Evolutionary conservation across 1,140 invertebrate species (phyloP).

Genomic region (Phymastichus coffea): DNA sequence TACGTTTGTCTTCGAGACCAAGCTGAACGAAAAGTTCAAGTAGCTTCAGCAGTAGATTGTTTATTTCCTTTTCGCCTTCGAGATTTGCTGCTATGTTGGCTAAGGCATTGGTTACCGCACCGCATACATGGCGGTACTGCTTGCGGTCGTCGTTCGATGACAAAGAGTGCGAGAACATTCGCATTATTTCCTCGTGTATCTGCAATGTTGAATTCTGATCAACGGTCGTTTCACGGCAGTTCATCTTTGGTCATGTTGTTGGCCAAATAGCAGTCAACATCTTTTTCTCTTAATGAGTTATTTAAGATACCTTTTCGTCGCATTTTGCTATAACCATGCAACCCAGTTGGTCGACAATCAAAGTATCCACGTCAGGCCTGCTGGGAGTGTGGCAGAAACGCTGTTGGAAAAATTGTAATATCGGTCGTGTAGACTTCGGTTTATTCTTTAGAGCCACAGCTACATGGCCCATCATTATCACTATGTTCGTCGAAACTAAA

Average conservation of each 20-base stretch:
- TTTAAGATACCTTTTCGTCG: slow-evolving; percentile 61
- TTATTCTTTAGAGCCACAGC: slow-evolving; percentile 92
- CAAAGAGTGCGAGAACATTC: slow-evolving; percentile 96
- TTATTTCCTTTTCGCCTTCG: slow-evolving; percentile 81
- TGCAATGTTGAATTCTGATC: slow-evolving; percentile 29
- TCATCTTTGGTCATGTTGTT: neutral
- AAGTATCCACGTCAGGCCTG: slow-evolving; percentile 71
- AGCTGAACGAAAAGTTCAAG: slow-evolving; percentile 97
- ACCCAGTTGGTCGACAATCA: slow-evolving; percentile 96
- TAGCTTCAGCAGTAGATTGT: slow-evolving; percentile 83
- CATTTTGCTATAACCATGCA: slow-evolving; percentile 95
- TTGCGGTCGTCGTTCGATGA: slow-evolving; percentile 72
- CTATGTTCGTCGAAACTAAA: slow-evolving; percentile 93
- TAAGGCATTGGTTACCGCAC: slow-evolving; percentile 91
- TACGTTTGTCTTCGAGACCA: slow-evolving; percentile 92
- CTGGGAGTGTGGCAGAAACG: slow-evolving; percentile 89
- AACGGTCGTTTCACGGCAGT: slow-evolving; percentile 6
- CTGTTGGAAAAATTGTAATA: slow-evolving; percentile 96
- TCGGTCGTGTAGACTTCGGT: slow-evolving; percentile 90
- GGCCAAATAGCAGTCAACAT: too few species aligned
- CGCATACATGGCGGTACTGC: slow-evolving; percentile 87
- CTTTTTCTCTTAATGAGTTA: too few species aligned
- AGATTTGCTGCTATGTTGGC: slow-evolving; percentile 94
- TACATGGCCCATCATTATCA: slow-evolving; percentile 95
- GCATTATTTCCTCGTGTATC: slow-evolving; percentile 95